Percentiles rank a stretch among this genome's conserved stretches.
Conservation (phyloP, 2,113 vertebrate genomes). For the Carettochelys insculpta region DNA sequence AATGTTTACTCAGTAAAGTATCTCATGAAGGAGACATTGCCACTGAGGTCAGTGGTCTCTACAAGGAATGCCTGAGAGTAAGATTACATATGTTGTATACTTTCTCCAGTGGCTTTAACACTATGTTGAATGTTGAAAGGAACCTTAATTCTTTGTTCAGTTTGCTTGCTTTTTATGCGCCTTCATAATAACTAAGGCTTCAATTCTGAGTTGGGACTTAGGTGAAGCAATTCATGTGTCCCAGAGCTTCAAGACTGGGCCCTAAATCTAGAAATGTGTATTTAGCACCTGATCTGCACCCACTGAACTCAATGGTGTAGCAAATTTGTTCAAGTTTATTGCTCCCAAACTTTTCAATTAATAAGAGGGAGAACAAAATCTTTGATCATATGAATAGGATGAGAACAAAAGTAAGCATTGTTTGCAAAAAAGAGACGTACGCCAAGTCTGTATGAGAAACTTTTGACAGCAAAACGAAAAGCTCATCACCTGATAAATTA, state of each 20-base stretch:
- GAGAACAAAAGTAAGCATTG: background rate
- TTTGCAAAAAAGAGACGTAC: background rate
- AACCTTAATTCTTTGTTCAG: background rate
- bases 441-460: background rate
- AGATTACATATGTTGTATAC: constrained; percentile 34
- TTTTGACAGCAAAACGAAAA: background rate
- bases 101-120: constrained; percentile 58
- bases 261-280: background rate
- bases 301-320: accelerated
- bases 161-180: background rate
- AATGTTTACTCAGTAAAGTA: constrained; percentile 61
- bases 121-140: background rate
- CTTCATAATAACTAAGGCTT: background rate
- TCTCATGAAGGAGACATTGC: constrained; percentile 34
- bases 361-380: background rate
- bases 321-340: background rate
- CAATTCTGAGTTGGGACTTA: background rate
- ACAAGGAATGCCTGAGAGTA: constrained; percentile 64
- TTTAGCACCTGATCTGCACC: background rate
- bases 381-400: background rate
- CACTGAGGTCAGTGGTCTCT: constrained; percentile 56
- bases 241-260: accelerated
- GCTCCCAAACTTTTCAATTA: background rate
- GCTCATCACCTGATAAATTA: no score
- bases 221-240: background rate